Base-by-base conservation (phyloP, 2,113 vertebrate species). In the Cyanocitta stelleri region DNA sequence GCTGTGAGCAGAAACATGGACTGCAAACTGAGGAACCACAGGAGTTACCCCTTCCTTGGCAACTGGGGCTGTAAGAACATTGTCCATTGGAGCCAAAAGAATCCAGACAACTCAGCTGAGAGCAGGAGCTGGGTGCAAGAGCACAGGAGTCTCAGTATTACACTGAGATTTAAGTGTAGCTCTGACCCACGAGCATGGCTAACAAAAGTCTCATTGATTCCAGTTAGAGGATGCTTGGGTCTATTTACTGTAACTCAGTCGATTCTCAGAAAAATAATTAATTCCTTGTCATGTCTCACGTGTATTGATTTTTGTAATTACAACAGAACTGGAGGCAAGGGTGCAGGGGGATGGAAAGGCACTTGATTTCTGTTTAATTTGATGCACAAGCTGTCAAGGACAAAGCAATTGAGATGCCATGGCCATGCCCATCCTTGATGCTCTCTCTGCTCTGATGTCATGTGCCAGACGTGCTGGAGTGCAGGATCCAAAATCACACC, bases 281-380 rank as follows among this genome's bases (percentile, higher is more conserved):
- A 94, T 95, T 84, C 82, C 93, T 94, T 96, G 85, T 93, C 85
- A 52, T 88, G 79, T 80, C 95, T 96, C 90, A 77, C 0, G 49
- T 78, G 90, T 75, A 97, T 92, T 88, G 88, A 92, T 93, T 92
- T 95, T 93, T 86, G 90, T 93, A 96, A 95, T 95, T 96, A 96
- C 64, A 81, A 41, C 19, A 26, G 75, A 86, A 93, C 78, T 39
- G 85, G 61, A 89, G 69, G 59, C 68, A 20, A 90, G 73, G 51
- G 39, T 30, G 26, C 37, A 22, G 51, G 33, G 12, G 51, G 67
- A 59, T 94, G 90, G 79, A 96, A 94, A 92, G n/a, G 44, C 79
- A 64, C 64, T 67, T 52, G 59, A 84, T 96, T 90, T 80, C 64
- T 41, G 29, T 72, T 86, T 78, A 39, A 92, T 56, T 63, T 44